Evolutionary conservation across 2,113 vertebrate species (phyloP).

Genomic region (Trichechus manatus): DNA sequence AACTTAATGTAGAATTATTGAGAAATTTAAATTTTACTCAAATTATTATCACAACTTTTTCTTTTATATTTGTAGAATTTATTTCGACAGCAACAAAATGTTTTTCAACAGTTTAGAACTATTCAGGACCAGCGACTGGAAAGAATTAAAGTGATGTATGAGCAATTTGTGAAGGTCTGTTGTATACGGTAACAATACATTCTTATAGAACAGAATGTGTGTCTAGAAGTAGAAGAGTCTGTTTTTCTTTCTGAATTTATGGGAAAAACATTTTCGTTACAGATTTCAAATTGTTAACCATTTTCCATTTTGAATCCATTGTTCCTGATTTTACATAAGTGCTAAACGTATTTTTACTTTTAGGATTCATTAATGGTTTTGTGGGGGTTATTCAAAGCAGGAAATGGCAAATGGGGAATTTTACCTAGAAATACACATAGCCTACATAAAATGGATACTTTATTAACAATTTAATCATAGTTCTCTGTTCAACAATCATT

Average conservation of each 20-base stretch:
- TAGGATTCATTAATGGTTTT: background rate
- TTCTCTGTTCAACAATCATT: background rate
- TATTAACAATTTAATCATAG: background rate
- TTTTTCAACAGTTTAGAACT: conserved; percentile 91
- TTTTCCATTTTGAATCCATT: background rate
- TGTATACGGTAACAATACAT: background rate
- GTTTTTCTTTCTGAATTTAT: background rate
- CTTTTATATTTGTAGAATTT: conserved; percentile 87
- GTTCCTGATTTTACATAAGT: background rate
- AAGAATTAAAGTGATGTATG: conserved; percentile 91
- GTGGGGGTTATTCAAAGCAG: background rate
- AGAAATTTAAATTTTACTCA: background rate
- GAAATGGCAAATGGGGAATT: background rate
- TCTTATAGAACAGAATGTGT: background rate
- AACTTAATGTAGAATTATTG: background rate
- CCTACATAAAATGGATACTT: background rate
- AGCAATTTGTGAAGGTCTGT: conserved; percentile 93
- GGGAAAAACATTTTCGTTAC: background rate
- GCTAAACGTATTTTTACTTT: background rate
- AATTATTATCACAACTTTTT: background rate
- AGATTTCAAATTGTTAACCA: background rate
- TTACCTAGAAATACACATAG: background rate
- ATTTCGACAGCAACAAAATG: conserved; percentile 91
- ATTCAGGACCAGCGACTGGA: conserved; percentile 93
- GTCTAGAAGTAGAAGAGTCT: background rate